phyloP scores from a whole-genome alignment of 2,113 vertebrate genomes.

The Benitochromis conjunctus region DNA sequence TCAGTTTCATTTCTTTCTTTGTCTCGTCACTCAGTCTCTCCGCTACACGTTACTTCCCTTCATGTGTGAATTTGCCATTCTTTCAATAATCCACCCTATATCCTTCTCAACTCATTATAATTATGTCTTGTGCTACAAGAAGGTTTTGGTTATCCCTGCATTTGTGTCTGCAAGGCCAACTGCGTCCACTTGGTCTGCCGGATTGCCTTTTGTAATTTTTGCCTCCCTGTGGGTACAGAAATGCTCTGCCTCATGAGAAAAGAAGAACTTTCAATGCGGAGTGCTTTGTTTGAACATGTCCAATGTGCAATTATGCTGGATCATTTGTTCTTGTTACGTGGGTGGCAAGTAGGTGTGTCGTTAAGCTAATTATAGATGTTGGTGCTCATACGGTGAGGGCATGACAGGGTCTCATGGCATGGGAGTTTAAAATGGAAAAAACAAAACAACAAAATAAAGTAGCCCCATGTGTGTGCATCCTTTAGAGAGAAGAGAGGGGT shows the following conservation, averaged over 20 bases:
- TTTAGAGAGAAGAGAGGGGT: not conserved
- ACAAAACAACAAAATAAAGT: not conserved
- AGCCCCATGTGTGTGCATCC: not conserved
- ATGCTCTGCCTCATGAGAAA: conserved; percentile 32
- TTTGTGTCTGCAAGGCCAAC: not conserved
- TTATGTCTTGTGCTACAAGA: not conserved
- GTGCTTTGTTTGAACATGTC: conserved; percentile 58
- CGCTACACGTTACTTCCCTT: not conserved
- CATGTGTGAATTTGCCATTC: not conserved
- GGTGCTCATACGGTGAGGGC: conserved; percentile 34
- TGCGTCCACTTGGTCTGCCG: not conserved
- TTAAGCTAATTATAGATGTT: conserved; percentile 63
- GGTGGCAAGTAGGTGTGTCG: conserved; percentile 63
- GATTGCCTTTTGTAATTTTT: not conserved
- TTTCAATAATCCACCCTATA: not conserved
- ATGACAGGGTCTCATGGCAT: conserved; percentile 43
- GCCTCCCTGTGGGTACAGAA: conserved; percentile 14
- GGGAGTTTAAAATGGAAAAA: not conserved
- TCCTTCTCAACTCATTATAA: not conserved
- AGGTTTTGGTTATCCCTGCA: not conserved
- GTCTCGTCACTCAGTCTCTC: not conserved
- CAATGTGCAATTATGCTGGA: conserved; percentile 58
- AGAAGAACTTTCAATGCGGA: conserved; percentile 4
- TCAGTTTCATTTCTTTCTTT: conserved; percentile 1
- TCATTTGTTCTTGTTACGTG: conserved; percentile 61